These are phyloP conservation scores for Drosophila tani DNA, from an alignment of 1,140 invertebrate species.

Conservation along the genomic window DNA sequence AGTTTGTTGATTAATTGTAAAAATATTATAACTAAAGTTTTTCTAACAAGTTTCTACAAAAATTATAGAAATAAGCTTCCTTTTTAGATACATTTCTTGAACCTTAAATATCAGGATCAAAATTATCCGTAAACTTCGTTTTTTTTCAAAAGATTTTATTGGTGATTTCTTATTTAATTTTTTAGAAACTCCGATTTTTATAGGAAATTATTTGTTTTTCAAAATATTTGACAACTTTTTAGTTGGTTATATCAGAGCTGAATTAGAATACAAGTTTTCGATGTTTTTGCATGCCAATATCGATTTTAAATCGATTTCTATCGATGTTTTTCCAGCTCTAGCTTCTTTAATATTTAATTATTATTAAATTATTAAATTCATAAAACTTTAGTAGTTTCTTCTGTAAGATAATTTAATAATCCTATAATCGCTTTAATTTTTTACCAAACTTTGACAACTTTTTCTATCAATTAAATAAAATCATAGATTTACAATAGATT, in stretches of 20 bases:
- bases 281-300: neutral
- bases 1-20: too few relatives aligned
- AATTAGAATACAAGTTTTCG: too few relatives aligned
- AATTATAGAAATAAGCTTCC: neutral
- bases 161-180: neutral
- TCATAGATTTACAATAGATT: conserved; percentile 11
- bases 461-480: conserved; percentile 27
- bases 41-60: neutral
- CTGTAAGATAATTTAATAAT: neutral
- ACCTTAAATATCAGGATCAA: neutral
- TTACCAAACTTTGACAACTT: conserved; percentile 6
- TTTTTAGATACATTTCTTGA: neutral
- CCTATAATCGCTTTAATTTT: neutral
- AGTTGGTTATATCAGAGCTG: too few relatives aligned
- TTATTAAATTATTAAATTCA: too few relatives aligned
- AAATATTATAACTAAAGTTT: too few relatives aligned
- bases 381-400: too few relatives aligned
- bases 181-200: neutral
- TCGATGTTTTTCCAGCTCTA: neutral
- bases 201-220: fast-evolving
- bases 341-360: neutral
- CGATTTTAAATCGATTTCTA: neutral
- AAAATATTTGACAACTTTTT: too few relatives aligned
- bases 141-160: neutral
- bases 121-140: neutral